Evolutionary conservation across 30 jellyfish, hydroid and myxozoan species (phyloP).

Genomic region (Rhopilema esculentum): DNA sequence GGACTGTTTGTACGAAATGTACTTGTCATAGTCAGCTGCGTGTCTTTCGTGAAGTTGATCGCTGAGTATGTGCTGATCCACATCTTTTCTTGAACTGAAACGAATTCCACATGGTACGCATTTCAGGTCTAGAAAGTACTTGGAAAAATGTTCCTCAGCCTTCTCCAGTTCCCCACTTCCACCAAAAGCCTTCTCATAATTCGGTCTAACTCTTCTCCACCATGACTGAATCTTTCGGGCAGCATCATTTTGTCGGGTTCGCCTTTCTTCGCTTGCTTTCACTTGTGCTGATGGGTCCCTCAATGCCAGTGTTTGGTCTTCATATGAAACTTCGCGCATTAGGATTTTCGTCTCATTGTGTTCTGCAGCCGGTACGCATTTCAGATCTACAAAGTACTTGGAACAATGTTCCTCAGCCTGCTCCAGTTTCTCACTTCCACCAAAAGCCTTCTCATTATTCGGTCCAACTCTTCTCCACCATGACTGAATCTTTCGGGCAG

Average conservation of each 20-base stretch:
- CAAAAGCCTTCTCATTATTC: neutral
- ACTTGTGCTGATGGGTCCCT: slow-evolving; percentile 2
- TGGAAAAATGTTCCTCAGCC: slow-evolving; percentile 6
- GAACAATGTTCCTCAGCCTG: slow-evolving; percentile 21
- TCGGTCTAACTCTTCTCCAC: slow-evolving; percentile 37
- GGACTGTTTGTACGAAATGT: neutral
- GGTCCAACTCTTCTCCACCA: slow-evolving; percentile 45
- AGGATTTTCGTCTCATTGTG: neutral
- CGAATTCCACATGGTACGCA: slow-evolving; percentile 58
- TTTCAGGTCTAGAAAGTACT: slow-evolving; percentile 22
- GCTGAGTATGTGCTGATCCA: slow-evolving; percentile 11
- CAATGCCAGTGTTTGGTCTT: slow-evolving; percentile 1
- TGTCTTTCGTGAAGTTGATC: slow-evolving; percentile 1
- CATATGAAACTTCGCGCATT: slow-evolving; percentile 16
- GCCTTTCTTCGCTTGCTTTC: slow-evolving; percentile 17
- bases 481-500: slow-evolving; percentile 31
- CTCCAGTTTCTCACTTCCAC: neutral
- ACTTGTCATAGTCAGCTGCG: slow-evolving; percentile 5
- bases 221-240: slow-evolving; percentile 37
- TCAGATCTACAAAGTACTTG: slow-evolving; percentile 25
- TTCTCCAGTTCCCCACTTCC: neutral
- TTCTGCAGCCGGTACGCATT: slow-evolving; percentile 14
- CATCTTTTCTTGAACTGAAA: neutral
- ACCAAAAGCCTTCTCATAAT: neutral
- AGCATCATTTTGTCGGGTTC: neutral